phyloP scores from a whole-genome alignment of 1,140 invertebrate genomes.

The Drosophila cardini region DNA sequence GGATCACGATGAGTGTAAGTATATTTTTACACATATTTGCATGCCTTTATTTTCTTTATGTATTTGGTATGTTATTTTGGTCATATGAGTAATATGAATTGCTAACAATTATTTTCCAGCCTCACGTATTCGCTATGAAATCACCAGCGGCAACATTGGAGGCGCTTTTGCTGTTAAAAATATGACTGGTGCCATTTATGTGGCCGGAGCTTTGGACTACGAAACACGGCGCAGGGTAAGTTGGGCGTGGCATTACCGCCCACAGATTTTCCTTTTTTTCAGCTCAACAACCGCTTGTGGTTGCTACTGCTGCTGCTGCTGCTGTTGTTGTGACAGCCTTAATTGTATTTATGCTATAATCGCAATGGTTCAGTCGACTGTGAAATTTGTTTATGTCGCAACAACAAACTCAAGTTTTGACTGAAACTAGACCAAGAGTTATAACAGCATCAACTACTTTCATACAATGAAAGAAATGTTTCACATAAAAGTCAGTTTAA shows the following conservation, averaged over 20 bases:
- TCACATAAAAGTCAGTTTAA: neutral
- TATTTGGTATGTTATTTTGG: conserved; percentile 11
- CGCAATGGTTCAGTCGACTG: conserved; percentile 65
- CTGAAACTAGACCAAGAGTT: neutral
- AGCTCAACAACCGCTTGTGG: conserved; percentile 29
- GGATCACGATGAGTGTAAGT: conserved; percentile 99
- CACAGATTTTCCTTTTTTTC: conserved; percentile 36
- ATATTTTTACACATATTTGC: conserved; percentile 47
- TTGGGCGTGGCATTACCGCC: conserved; percentile 55
- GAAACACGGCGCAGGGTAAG: conserved; percentile 95
- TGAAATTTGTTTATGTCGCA: conserved; percentile 72
- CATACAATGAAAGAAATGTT: neutral
- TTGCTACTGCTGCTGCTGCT: neutral
- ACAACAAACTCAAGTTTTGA: conserved; percentile 23
- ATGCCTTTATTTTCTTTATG: conserved; percentile 14
- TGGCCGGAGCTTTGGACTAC: conserved; percentile 96
- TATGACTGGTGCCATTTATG: conserved; percentile 98
- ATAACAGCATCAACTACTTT: conserved; percentile 2
- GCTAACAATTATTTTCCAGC: conserved; percentile 86
- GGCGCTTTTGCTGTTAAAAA: conserved; percentile 98
- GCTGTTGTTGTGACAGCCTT: conserved; percentile 15
- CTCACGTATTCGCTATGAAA: conserved; percentile 99
- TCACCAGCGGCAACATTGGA: conserved; percentile 98
- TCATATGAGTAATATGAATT: conserved; percentile 45
- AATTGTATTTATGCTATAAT: conserved; percentile 68